These are phyloP conservation scores for Sycobia sp. DNA, from an alignment of 1,140 invertebrate genomes.

Conservation along the genomic window DNA sequence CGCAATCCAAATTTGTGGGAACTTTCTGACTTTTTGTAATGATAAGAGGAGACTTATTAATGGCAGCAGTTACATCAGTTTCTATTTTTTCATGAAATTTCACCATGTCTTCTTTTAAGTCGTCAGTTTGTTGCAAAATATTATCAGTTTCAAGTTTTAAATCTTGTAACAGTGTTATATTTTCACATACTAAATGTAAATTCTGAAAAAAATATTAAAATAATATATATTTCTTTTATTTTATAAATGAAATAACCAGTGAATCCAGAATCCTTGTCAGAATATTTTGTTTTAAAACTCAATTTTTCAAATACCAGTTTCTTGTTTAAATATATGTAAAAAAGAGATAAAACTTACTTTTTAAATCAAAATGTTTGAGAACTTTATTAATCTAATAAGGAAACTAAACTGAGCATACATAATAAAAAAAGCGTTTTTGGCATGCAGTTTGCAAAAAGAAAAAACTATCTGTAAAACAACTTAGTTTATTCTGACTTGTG, in stretches of 20 bases:
- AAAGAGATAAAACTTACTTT: too few species aligned
- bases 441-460: too few species aligned
- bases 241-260: constrained; percentile 3
- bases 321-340: too few species aligned
- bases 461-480: too few species aligned
- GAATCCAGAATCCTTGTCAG: not conserved
- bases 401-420: too few species aligned
- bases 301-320: too few species aligned
- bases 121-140: constrained; percentile 66
- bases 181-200: constrained; percentile 73
- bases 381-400: too few species aligned
- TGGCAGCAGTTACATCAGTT: constrained; percentile 68
- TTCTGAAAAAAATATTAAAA: constrained; percentile 52
- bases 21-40: constrained; percentile 71
- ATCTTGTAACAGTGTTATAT: constrained; percentile 71
- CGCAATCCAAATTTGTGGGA: constrained; percentile 66
- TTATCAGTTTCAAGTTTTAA: constrained; percentile 66
- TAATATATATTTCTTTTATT: constrained; percentile 2
- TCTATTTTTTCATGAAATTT: constrained; percentile 70
- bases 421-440: too few species aligned
- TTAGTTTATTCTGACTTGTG: too few species aligned
- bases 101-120: constrained; percentile 70
- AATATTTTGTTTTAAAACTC: too few species aligned
- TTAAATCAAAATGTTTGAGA: too few species aligned
- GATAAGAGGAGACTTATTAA: constrained; percentile 73